Conservation (phyloP, 2,888 invertebrate species). For the Megamerina dolium region DNA sequence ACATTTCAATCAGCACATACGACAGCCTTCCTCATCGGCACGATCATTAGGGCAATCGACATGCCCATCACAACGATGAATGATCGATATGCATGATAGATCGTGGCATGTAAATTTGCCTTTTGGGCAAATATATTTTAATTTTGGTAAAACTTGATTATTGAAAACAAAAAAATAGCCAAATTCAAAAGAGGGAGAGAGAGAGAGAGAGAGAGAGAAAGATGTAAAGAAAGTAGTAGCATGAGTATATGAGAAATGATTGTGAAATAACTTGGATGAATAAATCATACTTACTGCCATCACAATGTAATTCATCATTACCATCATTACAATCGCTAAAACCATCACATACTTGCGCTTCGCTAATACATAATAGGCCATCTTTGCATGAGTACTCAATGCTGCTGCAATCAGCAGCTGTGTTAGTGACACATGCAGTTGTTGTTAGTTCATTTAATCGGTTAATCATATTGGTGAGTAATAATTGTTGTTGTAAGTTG, state of each 20-base stretch:
- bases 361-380: slow-evolving; percentile 42
- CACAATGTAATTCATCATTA: slow-evolving; percentile 48
- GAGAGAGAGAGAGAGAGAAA: slow-evolving; percentile 1
- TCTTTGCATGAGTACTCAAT: slow-evolving; percentile 45
- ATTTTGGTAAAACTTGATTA: slow-evolving; percentile 36
- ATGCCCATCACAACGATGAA: slow-evolving; percentile 66
- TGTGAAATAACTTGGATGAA: no score
- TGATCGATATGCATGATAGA: slow-evolving; percentile 65
- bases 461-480: slow-evolving; percentile 19
- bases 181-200: slow-evolving; percentile 2
- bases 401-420: slow-evolving; percentile 43
- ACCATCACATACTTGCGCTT: slow-evolving; percentile 44
- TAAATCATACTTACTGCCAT: slow-evolving; percentile 44
- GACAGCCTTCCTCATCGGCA: slow-evolving; percentile 59
- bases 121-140: slow-evolving; percentile 47
- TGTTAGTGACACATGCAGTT: slow-evolving; percentile 1
- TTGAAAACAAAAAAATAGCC: background rate
- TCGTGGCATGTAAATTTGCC: slow-evolving; percentile 67
- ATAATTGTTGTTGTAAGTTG: slow-evolving; percentile 5
- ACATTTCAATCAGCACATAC: slow-evolving; percentile 58
- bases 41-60: slow-evolving; percentile 65
- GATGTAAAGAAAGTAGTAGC: background rate
- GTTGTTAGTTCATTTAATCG: background rate
- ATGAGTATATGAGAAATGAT: no score
- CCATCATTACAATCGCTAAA: slow-evolving; percentile 40